These are phyloP conservation scores for Chionis minor DNA, from an alignment of 2,113 vertebrate species.

Conservation along the genomic window DNA sequence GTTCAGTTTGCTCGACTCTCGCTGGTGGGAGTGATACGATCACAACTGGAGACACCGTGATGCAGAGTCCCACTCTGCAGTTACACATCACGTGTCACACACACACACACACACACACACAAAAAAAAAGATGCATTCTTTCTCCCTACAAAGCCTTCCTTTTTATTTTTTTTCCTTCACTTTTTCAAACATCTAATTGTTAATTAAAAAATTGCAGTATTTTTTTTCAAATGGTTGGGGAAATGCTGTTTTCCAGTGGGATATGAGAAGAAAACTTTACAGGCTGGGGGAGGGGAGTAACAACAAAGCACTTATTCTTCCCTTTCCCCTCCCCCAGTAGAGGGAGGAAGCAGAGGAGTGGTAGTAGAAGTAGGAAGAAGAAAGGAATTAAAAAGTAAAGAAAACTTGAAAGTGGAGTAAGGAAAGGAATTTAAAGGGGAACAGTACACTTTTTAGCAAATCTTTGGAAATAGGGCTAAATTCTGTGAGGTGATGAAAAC, in stretches of 20 bases:
- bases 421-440: conserved; percentile 44
- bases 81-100: not conserved
- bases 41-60: not conserved
- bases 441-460: not conserved
- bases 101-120: not conserved
- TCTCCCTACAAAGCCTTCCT: not conserved
- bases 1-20: not conserved
- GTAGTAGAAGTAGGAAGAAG: conserved; percentile 52
- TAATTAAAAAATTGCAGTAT: not conserved
- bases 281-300: conserved; percentile 48
- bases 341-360: conserved; percentile 55
- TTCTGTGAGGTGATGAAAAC: not conserved
- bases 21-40: not conserved
- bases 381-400: conserved; percentile 63
- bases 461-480: not conserved
- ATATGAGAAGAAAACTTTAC: conserved; percentile 1
- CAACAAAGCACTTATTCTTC: conserved; percentile 67
- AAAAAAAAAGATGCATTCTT: not conserved
- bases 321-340: conserved; percentile 56
- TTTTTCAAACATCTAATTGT: not conserved
- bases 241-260: conserved; percentile 26
- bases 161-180: fast-evolving
- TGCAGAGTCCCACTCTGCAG: not conserved
- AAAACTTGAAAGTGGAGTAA: conserved; percentile 5
- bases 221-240: not conserved